Evolutionary conservation across 2,888 invertebrate genomes (phyloP), one percentile per base, ranked within the genome.

Genomic region (Drosophila prostipennis): DNA sequence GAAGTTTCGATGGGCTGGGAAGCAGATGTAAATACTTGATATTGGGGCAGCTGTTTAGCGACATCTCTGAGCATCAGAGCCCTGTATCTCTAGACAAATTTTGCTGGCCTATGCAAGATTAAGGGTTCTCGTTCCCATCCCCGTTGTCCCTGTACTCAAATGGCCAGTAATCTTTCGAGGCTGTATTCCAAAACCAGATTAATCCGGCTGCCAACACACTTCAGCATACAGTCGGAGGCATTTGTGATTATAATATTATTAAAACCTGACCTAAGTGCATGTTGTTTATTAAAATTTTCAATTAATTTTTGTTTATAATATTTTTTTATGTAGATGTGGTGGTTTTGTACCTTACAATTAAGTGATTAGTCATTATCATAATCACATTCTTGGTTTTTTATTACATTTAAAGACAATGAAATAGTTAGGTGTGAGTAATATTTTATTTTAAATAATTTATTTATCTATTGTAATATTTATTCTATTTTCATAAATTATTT

Each of bases 221-320:
- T 6, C 1, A 26, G 26, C 37, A 29, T 42, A 16, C 2, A 55
- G 48, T 26, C 48, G 14, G 26, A 23, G 36, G 49, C 32, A 23
- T 37, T 65, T 26, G 23, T 43, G 43, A 68, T 57, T 48, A 39
- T 19, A 34, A 34, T 34, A 10, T 34, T 34, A 45, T 71, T 60
- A 52, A 72, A 72, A 52, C 42, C 68, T 71, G 71, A 71, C 71
- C 71, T 71, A 72, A 63, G 64, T 52, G 45, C 63, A 48, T 2
- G 55, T 72, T 71, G 70, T 68, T 70, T 68, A 68, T 49, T 67
- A 39, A 16, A 34, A 39, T 19, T 46, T 19, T n/a, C 11, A 51
- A 32, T 10, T 43, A 26, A 16, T 67, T 39, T 39, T 34, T 67
- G 54, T 39, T 65, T 39, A 51, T 55, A 40, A 36, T 60, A 39